Conservation (phyloP, 2,888 invertebrate species). For the Calameuta pallipes region DNA sequence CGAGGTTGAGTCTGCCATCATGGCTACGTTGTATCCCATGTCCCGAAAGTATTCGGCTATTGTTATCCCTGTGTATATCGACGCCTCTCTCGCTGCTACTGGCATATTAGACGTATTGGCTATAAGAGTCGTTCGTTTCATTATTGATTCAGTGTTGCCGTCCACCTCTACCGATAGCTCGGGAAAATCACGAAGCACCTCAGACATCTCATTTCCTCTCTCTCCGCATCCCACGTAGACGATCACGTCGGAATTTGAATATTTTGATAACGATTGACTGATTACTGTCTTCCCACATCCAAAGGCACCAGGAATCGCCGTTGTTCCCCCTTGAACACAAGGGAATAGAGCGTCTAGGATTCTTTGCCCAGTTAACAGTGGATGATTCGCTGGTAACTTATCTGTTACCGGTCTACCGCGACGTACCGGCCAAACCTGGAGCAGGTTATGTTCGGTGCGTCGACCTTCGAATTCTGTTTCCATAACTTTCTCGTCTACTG, state of each 20-base stretch:
- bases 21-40: slow-evolving; percentile 98
- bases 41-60: slow-evolving; percentile 97
- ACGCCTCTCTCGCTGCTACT: slow-evolving; percentile 98
- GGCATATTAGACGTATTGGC: slow-evolving; percentile 89
- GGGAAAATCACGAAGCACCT: slow-evolving; percentile 77
- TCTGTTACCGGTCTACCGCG: slow-evolving; percentile 93
- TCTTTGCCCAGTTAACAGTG: slow-evolving; percentile 95
- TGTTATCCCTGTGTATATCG: slow-evolving; percentile 98
- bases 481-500: slow-evolving; percentile 88
- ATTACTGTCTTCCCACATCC: slow-evolving; percentile 83
- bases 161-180: slow-evolving; percentile 76
- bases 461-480: slow-evolving; percentile 98
- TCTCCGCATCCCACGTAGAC: slow-evolving; percentile 82
- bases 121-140: slow-evolving; percentile 78
- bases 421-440: slow-evolving; percentile 98
- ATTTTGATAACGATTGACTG: slow-evolving; percentile 79
- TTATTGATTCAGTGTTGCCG: slow-evolving; percentile 75
- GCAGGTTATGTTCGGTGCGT: slow-evolving; percentile 87
- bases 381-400: slow-evolving; percentile 95
- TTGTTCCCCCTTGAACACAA: slow-evolving; percentile 90
- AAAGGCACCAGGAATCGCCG: slow-evolving; percentile 85
- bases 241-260: slow-evolving; percentile 79
- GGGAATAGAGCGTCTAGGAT: slow-evolving; percentile 98
- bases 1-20: slow-evolving; percentile 85
- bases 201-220: slow-evolving; percentile 81